These are phyloP conservation scores for Oxyscelio sp. DNA, from an alignment of 2,888 invertebrate species.

Conservation along the genomic window DNA sequence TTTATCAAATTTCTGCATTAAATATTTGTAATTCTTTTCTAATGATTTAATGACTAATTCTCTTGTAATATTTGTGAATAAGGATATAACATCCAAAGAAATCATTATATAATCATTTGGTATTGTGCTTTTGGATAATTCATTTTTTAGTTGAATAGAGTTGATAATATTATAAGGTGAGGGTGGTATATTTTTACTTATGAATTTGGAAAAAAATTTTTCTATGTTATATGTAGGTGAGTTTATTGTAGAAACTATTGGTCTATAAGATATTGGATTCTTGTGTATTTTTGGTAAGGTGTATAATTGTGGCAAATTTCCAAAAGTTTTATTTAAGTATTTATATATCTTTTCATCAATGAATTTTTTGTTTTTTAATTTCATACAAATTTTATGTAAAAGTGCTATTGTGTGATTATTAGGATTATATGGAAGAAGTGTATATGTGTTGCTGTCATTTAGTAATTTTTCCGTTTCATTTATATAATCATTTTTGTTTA, in stretches of 20 bases:
- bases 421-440: neutral
- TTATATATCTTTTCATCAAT: neutral
- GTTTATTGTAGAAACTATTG: slow-evolving; percentile 8
- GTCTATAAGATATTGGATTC: neutral
- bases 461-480: neutral
- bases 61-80: slow-evolving; percentile 9
- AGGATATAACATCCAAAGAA: neutral
- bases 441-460: neutral
- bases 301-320: neutral
- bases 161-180: neutral
- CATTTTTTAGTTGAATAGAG: neutral
- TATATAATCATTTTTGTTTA: neutral
- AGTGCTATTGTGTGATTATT: neutral
- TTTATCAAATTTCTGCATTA: neutral
- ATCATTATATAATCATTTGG: neutral
- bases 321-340: neutral
- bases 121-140: neutral
- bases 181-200: neutral
- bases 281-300: slow-evolving; percentile 14
- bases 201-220: neutral
- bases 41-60: neutral
- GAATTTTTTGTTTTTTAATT: neutral
- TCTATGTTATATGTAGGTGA: neutral
- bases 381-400: neutral
- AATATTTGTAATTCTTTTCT: neutral